Conservation (phyloP, 2,797 vertebrate species). For the Serranus cabrilla region DNA sequence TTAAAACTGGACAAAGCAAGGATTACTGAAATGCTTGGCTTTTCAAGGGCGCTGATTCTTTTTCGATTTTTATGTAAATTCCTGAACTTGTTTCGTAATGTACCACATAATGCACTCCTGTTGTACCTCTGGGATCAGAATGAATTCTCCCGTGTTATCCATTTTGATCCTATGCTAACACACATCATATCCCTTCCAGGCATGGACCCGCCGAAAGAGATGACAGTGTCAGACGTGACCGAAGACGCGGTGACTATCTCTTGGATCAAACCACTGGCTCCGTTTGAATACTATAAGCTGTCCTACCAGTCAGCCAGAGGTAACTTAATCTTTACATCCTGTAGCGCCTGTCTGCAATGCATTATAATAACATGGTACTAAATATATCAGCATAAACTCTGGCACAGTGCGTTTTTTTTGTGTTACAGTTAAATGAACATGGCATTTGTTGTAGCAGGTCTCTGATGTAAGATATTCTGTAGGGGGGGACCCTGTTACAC, state of each 20-base stretch:
- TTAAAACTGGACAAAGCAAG: slow-evolving; percentile 34
- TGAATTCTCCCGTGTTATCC: not conserved
- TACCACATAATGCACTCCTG: not conserved
- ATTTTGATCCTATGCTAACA: not conserved
- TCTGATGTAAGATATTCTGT: slow-evolving; percentile 39
- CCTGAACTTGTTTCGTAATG: slow-evolving; percentile 4
- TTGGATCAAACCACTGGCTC: slow-evolving; percentile 91
- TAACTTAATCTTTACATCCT: slow-evolving; percentile 58
- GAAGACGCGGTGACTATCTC: slow-evolving; percentile 90
- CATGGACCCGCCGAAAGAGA: slow-evolving; percentile 92
- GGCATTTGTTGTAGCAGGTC: slow-evolving; percentile 49
- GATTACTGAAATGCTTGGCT: slow-evolving; percentile 2
- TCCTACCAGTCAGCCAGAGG: slow-evolving; percentile 92
- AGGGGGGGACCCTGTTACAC: slow-evolving; percentile 14
- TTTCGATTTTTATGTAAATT: slow-evolving; percentile 34
- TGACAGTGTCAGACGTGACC: slow-evolving; percentile 90
- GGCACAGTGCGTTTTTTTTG: slow-evolving; percentile 20
- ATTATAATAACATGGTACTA: slow-evolving; percentile 28
- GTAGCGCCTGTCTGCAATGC: not conserved
- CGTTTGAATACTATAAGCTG: slow-evolving; percentile 94
- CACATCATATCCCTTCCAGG: slow-evolving; percentile 77
- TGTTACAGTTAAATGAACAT: slow-evolving; percentile 62
- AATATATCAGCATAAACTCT: slow-evolving; percentile 7
- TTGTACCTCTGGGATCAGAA: slow-evolving; percentile 2
- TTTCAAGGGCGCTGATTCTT: slow-evolving; percentile 35